Percentiles rank a stretch among this genome's conserved stretches.
These are phyloP conservation scores for Diorhabda carinulata DNA, from an alignment of 1,140 invertebrate species.

Conservation along the genomic window DNA sequence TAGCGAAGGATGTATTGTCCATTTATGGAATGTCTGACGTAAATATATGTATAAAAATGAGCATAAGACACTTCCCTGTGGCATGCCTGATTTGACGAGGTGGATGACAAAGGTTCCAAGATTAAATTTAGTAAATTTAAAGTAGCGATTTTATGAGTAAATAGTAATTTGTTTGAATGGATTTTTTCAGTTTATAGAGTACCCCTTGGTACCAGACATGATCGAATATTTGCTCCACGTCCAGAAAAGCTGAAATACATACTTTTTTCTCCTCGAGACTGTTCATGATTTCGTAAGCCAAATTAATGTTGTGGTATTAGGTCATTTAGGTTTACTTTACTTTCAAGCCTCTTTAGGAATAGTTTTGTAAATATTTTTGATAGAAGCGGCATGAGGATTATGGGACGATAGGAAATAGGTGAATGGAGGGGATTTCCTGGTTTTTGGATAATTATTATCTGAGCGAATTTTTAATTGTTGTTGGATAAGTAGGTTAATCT, in stretches of 20 bases:
- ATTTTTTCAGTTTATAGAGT: neutral
- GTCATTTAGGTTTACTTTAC: neutral
- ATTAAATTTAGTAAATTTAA: no score
- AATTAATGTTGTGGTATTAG: neutral
- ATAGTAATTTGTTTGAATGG: no score
- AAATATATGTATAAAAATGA: no score
- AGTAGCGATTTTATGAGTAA: no score
- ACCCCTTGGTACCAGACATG: neutral
- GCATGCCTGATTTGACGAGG: no score
- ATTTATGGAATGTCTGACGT: no score
- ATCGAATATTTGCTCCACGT: neutral
- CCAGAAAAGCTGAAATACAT: neutral
- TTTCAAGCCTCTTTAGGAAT: neutral
- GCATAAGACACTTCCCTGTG: no score
- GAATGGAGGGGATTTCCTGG: neutral
- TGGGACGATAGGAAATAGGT: neutral
- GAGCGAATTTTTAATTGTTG: no score
- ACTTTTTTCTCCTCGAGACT: neutral
- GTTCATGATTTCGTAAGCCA: neutral
- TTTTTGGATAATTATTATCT: no score
- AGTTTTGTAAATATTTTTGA: neutral
- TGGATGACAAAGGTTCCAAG: no score
- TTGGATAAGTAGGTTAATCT: no score
- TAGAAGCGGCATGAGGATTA: neutral
- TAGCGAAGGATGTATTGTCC: no score